Evolutionary conservation across 2,113 vertebrate genomes (phyloP).

Genomic region (Sander lucioperca): DNA sequence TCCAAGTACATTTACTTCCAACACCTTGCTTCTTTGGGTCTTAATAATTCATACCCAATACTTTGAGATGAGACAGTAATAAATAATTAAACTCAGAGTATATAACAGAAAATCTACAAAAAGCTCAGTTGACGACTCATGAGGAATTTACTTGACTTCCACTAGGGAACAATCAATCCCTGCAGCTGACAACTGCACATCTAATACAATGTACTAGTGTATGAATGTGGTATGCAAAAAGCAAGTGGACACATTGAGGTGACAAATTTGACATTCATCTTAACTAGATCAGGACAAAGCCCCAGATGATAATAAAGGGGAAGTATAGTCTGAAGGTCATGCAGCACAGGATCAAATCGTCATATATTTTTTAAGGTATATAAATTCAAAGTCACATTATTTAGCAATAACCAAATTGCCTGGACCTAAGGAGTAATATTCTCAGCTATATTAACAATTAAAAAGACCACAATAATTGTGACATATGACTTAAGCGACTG

Average conservation of each 20-base stretch:
- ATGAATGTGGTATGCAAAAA: neutral
- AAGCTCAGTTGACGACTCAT: neutral
- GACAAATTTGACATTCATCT: slow-evolving; percentile 23
- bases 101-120: slow-evolving; percentile 28
- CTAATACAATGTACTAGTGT: neutral
- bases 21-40: slow-evolving; percentile 12
- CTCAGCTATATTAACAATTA: slow-evolving; percentile 28
- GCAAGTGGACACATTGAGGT: neutral
- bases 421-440: slow-evolving; percentile 19
- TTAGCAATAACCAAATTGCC: slow-evolving; percentile 33
- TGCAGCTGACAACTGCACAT: neutral
- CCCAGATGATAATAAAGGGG: neutral
- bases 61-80: neutral
- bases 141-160: slow-evolving; percentile 1
- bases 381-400: slow-evolving; percentile 16
- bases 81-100: slow-evolving; percentile 46
- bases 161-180: neutral
- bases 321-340: slow-evolving; percentile 22
- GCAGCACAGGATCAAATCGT: slow-evolving; percentile 17
- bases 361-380: neutral
- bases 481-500: slow-evolving; percentile 45
- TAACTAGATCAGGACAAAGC: slow-evolving; percentile 5
- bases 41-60: slow-evolving; percentile 51
- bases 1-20: slow-evolving; percentile 17
- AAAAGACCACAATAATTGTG: slow-evolving; percentile 49